Base-by-base conservation (phyloP, 64 coral and sea anemone species). In the Stichodactyla helianthus region DNA sequence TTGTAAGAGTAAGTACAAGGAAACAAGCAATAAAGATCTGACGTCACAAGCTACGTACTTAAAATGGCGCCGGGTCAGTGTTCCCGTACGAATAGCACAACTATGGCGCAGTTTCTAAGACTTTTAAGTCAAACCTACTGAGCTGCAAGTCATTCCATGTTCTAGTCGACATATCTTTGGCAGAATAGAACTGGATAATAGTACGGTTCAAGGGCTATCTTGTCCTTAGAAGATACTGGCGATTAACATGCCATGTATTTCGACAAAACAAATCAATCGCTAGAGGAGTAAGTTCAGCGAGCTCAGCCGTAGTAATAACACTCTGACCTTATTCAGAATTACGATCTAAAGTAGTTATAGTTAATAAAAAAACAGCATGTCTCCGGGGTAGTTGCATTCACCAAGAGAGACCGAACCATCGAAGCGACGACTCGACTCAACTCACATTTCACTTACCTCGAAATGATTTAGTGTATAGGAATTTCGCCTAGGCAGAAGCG, bases 401-500 rank as follows among this genome's bases (percentile, higher is more conserved):
- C 27, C 23, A 9, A 13, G 22, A 74, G 68, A 74, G 10, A 74
- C 11, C 68, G 2, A 74, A 31, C 68, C 68, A 74, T 9, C 10
- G 25, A 74, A 26, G 4, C 26, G 35, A 44, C 35, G 35, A 44
- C 35, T 44, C 35, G 35, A 44, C 1, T 44, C 35, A 31, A 31
- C 4, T 14, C 25, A 23, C 65, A 22, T 70, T 7, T 70, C 10
- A 74, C 68, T 74, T 74, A 74, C 68, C 68, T 74, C 68, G 20
- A 27, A 74, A 74, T 74, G 68, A 74, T 74, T 74, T 9, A 74
- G 12, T 74, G 68, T 74, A 74, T 74, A 74, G 17, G 68, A 74
- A 74, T 74, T 31, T n/a, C 19, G 63, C 19, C 31, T 7, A 10
- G 68, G 27, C 68, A 74, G 12, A 0, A 74, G 4, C 25, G 25